These are phyloP conservation scores for Morone chrysops DNA, from an alignment of 2,113 vertebrate species.

Conservation along the genomic window DNA sequence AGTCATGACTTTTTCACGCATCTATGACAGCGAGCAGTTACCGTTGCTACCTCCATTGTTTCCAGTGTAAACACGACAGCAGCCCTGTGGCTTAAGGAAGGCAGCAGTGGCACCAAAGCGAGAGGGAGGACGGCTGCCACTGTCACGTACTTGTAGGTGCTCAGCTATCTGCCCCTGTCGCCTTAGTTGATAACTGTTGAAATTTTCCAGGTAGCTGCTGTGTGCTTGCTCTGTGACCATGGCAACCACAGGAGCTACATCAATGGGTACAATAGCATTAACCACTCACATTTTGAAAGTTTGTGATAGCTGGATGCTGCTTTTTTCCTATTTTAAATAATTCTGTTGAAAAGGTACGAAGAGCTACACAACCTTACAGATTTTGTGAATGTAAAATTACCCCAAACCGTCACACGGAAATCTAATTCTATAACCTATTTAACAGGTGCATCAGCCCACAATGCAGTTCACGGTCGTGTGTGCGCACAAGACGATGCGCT, in stretches of 20 bases:
- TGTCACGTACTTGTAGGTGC: no score
- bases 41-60: constrained; percentile 6
- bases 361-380: background rate
- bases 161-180: background rate
- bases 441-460: background rate
- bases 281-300: background rate
- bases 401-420: background rate
- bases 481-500: background rate
- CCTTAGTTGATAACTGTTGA: background rate
- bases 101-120: background rate
- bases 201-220: background rate
- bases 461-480: background rate
- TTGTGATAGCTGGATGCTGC: no score
- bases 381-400: background rate
- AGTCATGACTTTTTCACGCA: background rate
- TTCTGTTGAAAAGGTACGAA: background rate
- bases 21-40: background rate
- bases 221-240: background rate
- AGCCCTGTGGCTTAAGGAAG: constrained; percentile 11
- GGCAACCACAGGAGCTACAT: background rate
- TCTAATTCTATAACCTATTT: background rate
- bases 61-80: background rate
- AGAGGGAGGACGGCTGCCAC: background rate
- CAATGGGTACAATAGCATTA: background rate
- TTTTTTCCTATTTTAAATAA: background rate